Evolutionary conservation across 2,113 vertebrate genomes (phyloP).

Genomic region (Campylomormyrus tamandua): DNA sequence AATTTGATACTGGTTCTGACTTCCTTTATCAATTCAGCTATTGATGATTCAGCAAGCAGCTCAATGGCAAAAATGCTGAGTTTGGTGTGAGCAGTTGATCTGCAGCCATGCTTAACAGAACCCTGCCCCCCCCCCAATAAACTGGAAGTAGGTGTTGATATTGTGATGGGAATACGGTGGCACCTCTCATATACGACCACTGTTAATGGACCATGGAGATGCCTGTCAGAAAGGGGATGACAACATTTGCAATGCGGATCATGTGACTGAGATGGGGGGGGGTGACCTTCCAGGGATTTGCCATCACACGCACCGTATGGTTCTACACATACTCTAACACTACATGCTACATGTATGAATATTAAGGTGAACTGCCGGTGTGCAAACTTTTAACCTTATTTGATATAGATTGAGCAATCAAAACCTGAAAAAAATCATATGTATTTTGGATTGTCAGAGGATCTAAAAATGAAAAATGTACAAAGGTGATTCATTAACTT

Average conservation of each 20-base stretch:
- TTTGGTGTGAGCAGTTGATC: background rate
- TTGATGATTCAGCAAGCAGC: background rate
- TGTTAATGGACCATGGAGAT: constrained; percentile 14
- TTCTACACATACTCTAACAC: background rate
- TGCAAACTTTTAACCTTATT: background rate
- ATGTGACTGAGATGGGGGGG: background rate
- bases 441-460: background rate
- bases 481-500: background rate
- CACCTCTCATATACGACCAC: background rate
- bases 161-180: background rate
- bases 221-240: background rate
- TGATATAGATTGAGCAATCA: background rate
- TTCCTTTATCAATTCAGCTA: background rate
- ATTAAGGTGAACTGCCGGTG: background rate
- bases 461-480: background rate
- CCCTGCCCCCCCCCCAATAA: background rate
- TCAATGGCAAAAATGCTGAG: background rate
- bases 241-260: background rate
- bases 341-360: background rate
- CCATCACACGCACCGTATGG: background rate
- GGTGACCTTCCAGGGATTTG: background rate
- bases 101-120: background rate
- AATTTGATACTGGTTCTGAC: background rate
- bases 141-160: background rate
- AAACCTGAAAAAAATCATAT: background rate